Evolutionary conservation across 2,888 invertebrate species (phyloP).

Genomic region (Tetheella fluctuosa): DNA sequence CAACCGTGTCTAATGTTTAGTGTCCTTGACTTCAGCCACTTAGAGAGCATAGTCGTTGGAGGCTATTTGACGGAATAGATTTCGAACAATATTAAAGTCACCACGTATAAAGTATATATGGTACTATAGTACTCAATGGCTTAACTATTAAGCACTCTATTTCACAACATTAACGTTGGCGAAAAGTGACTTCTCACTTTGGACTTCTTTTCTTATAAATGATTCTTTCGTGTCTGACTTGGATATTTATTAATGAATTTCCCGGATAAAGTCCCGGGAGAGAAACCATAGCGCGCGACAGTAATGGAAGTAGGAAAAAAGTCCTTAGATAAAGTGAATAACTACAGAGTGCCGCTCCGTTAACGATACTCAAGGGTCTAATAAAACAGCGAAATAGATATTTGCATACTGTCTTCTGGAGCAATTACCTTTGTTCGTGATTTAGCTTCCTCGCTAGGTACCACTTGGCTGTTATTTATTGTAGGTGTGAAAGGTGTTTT

Average conservation of each 20-base stretch:
- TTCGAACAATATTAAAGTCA: no score
- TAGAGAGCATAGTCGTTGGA: no score
- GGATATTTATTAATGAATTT: constrained; percentile 66
- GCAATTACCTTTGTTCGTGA: constrained; percentile 7
- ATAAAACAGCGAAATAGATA: constrained; percentile 47
- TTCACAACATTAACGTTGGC: constrained; percentile 11
- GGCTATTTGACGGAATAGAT: no score
- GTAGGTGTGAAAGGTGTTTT: constrained; percentile 14
- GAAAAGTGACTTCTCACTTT: constrained; percentile 25
- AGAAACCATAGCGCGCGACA: constrained; percentile 50
- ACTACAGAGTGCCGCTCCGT: constrained; percentile 36
- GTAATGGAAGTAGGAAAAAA: constrained; percentile 65
- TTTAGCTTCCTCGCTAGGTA: not conserved
- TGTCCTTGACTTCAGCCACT: no score
- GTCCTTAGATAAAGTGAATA: constrained; percentile 52
- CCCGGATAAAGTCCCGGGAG: constrained; percentile 44
- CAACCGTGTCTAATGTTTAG: no score
- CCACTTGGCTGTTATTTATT: constrained; percentile 18
- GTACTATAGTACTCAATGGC: no score
- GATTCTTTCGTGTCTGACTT: constrained; percentile 36
- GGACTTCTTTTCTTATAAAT: constrained; percentile 43
- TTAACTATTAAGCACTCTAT: constrained; percentile 9
- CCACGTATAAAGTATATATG: no score
- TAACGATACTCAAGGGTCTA: constrained; percentile 50
- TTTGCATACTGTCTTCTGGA: constrained; percentile 31